Conservation (phyloP, 1,140 invertebrate genomes). For the Zaprionus lachaisei region DNA sequence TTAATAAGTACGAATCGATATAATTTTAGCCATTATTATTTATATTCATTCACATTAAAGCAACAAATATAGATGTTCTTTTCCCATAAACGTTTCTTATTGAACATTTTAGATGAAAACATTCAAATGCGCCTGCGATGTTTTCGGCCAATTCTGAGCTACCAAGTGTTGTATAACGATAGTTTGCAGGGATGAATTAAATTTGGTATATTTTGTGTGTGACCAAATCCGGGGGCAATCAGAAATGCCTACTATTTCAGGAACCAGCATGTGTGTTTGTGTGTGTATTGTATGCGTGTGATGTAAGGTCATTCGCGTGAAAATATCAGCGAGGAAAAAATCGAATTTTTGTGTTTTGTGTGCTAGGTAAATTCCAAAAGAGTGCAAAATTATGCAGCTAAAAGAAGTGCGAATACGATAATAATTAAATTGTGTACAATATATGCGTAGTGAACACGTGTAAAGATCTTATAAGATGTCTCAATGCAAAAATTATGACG, state of each 20-base stretch:
- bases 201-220: slow-evolving; percentile 43
- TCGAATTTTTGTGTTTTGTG: slow-evolving; percentile 83
- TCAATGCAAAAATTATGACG: slow-evolving; percentile 63
- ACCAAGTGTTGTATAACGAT: slow-evolving; percentile 28
- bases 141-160: neutral
- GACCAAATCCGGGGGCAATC: slow-evolving; percentile 14
- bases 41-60: neutral
- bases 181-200: neutral
- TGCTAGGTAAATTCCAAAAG: slow-evolving; percentile 75
- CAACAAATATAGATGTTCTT: neutral
- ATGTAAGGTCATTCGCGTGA: slow-evolving; percentile 79
- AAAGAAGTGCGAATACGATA: slow-evolving; percentile 45
- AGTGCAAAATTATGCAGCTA: slow-evolving; percentile 58
- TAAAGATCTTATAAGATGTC: slow-evolving; percentile 49
- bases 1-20: too few relatives aligned
- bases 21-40: too few relatives aligned
- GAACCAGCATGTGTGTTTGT: slow-evolving; percentile 45
- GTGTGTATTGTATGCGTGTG: slow-evolving; percentile 74
- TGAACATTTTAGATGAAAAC: neutral
- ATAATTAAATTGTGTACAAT: slow-evolving; percentile 45
- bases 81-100: neutral
- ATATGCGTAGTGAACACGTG: slow-evolving; percentile 42
- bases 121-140: neutral
- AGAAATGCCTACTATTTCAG: slow-evolving; percentile 21
- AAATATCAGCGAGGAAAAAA: slow-evolving; percentile 80